These are phyloP conservation scores for Gymnothorax reevesii DNA, from an alignment of 2,797 vertebrate genomes.

Conservation along the genomic window DNA sequence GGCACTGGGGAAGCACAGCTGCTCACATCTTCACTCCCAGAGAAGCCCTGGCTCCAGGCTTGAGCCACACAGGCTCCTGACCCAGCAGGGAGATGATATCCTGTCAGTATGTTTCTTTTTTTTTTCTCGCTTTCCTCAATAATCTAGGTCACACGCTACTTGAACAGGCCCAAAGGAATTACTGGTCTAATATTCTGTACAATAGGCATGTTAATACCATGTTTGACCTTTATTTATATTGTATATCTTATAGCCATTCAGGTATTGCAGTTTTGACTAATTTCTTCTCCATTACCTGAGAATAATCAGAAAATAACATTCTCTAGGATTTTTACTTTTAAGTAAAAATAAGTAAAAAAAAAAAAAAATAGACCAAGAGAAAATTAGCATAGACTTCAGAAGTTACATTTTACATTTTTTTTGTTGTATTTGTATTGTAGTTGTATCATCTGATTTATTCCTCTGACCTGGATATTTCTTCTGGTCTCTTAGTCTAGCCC, in stretches of 20 bases:
- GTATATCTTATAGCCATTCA: not conserved
- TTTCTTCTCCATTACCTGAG: not conserved
- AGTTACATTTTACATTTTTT: not conserved
- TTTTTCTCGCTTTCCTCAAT: conserved; percentile 20
- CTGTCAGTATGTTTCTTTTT: not conserved
- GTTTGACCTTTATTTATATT: not conserved
- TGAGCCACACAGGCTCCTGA: not conserved
- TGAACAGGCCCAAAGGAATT: conserved; percentile 17
- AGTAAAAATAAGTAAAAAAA: not conserved
- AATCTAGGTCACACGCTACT: conserved; percentile 13
- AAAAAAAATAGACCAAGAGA: not conserved
- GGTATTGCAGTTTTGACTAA: not conserved
- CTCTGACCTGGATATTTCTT: too few relatives aligned
- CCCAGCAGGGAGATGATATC: conserved; percentile 12
- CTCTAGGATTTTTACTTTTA: not conserved
- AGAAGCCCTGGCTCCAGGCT: conserved; percentile 9
- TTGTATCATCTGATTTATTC: not conserved
- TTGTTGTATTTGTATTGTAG: not conserved
- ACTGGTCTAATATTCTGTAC: not conserved
- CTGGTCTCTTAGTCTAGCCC: too few relatives aligned
- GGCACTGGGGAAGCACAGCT: not conserved
- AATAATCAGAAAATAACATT: not conserved
- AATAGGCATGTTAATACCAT: not conserved
- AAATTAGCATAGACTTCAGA: not conserved
- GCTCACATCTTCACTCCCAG: not conserved